Conservation (phyloP, 2,888 invertebrate species). For the Stenolophus ochropezus region DNA sequence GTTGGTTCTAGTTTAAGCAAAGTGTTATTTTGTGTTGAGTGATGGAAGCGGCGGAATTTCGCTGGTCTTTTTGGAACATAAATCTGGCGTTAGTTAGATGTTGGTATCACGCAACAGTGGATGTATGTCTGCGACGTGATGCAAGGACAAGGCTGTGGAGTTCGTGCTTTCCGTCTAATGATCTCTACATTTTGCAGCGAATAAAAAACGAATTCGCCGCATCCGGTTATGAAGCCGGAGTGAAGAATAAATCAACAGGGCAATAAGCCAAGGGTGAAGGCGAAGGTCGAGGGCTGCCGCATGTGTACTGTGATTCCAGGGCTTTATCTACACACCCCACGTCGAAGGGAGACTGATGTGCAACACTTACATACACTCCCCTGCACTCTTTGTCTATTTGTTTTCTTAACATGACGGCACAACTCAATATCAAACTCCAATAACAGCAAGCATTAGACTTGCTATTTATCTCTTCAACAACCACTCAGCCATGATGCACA, state of each 20-base stretch:
- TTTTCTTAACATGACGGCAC: not conserved
- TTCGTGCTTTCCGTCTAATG: conserved; percentile 23
- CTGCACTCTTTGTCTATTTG: not conserved
- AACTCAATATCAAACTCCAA: not conserved
- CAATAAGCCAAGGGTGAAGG: not conserved
- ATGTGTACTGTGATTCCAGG: not conserved
- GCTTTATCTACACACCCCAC: not conserved
- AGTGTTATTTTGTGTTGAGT: not conserved
- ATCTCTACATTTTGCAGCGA: conserved; percentile 50
- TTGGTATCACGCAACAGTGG: not conserved
- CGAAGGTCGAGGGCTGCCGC: not conserved
- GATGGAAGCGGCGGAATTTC: not conserved
- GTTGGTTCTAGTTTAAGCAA: not conserved
- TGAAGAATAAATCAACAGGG: not conserved
- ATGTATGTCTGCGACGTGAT: not conserved
- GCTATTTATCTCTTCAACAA: not conserved
- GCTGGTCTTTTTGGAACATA: not conserved
- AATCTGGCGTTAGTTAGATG: not conserved
- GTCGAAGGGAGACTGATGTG: not conserved
- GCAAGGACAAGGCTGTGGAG: not conserved
- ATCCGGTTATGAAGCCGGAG: conserved; percentile 45
- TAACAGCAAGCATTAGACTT: not conserved
- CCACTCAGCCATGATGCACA: too few species aligned
- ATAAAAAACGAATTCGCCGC: conserved; percentile 39
- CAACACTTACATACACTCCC: not conserved